Evolutionary conservation across 2,797 vertebrate species (phyloP).

Genomic region (Tenualosa ilisha): DNA sequence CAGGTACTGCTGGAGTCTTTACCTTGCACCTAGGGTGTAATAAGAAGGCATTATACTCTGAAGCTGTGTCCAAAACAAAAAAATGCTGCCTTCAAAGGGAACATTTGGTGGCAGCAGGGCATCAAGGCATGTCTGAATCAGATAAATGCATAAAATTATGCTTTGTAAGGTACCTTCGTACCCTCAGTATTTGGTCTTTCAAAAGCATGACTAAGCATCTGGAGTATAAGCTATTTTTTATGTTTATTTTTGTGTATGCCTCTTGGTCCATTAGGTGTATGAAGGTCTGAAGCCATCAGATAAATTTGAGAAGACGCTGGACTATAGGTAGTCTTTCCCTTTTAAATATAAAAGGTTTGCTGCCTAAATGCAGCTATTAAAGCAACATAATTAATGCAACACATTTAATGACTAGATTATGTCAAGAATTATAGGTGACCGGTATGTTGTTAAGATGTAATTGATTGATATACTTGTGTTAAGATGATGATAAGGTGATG

Average conservation of each 20-base stretch:
- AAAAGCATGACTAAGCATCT: not conserved
- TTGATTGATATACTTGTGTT: not conserved
- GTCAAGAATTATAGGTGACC: no score
- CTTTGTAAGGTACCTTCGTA: no score
- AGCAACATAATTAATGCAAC: no score
- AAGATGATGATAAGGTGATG: not conserved
- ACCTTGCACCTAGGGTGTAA: not conserved
- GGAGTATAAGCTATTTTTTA: not conserved
- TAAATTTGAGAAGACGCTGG: conserved; percentile 94
- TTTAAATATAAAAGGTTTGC: not conserved
- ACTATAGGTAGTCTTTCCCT: conserved; percentile 83
- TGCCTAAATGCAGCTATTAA: not conserved
- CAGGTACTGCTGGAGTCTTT: conserved; percentile 77
- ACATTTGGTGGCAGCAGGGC: no score
- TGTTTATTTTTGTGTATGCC: not conserved
- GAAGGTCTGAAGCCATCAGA: conserved; percentile 96
- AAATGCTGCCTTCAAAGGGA: no score
- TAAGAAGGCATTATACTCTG: not conserved
- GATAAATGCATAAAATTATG: no score
- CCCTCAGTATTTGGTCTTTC: not conserved
- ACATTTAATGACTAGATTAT: no score
- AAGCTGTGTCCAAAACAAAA: no score
- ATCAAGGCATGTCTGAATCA: no score
- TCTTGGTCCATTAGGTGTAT: conserved; percentile 80
- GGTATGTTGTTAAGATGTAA: not conserved